Evolutionary conservation across 2,888 invertebrate species (phyloP).

Genomic region (Limenitis camilla): DNA sequence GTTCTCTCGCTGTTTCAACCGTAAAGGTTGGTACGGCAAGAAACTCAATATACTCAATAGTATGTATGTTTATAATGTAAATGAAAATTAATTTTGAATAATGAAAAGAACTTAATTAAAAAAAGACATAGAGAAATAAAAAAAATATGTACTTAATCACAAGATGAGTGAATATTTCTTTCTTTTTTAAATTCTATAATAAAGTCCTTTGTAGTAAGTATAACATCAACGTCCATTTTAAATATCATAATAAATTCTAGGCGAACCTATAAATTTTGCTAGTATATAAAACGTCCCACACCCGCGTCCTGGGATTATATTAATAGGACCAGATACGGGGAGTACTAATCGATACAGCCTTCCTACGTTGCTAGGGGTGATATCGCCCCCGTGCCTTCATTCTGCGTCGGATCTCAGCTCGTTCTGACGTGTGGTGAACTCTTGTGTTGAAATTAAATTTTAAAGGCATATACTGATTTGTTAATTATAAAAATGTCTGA

Average conservation of each 20-base stretch:
- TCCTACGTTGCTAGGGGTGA: slow-evolving; percentile 7
- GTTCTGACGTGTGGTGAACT: slow-evolving; percentile 1
- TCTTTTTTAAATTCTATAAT: too few relatives aligned
- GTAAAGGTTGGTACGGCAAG: slow-evolving; percentile 19
- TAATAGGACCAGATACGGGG: slow-evolving; percentile 5
- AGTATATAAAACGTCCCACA: too few relatives aligned
- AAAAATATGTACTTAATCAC: too few relatives aligned
- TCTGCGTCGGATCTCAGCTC: background rate
- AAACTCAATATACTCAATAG: slow-evolving; percentile 8
- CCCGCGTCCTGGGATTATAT: too few relatives aligned
- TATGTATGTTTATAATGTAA: background rate
- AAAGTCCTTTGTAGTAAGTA: too few relatives aligned
- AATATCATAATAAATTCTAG: too few relatives aligned
- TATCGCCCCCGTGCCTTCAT: slow-evolving; percentile 5
- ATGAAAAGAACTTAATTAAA: background rate
- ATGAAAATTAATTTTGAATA: background rate
- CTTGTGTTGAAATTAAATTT: background rate
- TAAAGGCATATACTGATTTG: background rate
- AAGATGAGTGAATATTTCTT: too few relatives aligned
- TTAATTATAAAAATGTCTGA: slow-evolving; percentile 5
- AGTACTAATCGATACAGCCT: slow-evolving; percentile 16
- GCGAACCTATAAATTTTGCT: too few relatives aligned
- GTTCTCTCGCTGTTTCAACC: slow-evolving; percentile 19
- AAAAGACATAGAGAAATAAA: too few relatives aligned
- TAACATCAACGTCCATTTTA: too few relatives aligned